Conservation (phyloP, 2,113 vertebrate genomes). For the Oostethus manadensis region DNA sequence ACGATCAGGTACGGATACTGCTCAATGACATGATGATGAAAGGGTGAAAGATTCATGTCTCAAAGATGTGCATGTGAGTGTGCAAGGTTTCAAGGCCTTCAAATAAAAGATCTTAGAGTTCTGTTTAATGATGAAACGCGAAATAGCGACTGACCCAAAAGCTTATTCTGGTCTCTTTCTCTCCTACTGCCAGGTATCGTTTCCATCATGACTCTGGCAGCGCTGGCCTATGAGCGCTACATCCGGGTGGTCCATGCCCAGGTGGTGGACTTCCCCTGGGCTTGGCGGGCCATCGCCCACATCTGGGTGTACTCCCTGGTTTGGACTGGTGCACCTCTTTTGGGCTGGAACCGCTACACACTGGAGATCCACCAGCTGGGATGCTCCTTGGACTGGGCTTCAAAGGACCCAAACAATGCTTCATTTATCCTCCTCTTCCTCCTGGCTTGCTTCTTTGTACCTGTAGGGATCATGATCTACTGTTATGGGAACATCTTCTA, state of each 20-base stretch:
- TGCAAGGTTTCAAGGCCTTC: conserved; percentile 1
- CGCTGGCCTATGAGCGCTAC: conserved; percentile 87
- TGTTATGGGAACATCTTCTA: conserved; percentile 93
- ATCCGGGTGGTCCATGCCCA: conserved; percentile 85
- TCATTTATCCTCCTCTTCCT: conserved; percentile 89
- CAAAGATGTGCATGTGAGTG: conserved; percentile 13
- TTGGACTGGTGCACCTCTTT: conserved; percentile 87
- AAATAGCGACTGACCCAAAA: conserved; percentile 40
- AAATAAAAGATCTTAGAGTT: neutral
- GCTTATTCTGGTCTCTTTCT: conserved; percentile 10
- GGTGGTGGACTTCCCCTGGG: conserved; percentile 86
- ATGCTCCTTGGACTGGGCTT: conserved; percentile 87
- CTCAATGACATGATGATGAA: conserved; percentile 3
- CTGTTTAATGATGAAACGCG: conserved; percentile 18
- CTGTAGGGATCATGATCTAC: conserved; percentile 84
- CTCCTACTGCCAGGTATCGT: conserved; percentile 77
- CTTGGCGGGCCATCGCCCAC: conserved; percentile 82
- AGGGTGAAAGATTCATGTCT: neutral
- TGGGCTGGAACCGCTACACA: conserved; percentile 91
- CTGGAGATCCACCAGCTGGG: conserved; percentile 83
- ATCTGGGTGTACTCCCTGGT: conserved; percentile 91
- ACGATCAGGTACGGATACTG: too few relatives aligned
- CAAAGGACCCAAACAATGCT: conserved; percentile 81
- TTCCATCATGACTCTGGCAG: conserved; percentile 85
- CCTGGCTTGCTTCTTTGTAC: conserved; percentile 82